Evolutionary conservation across 1,140 invertebrate genomes (phyloP), one percentile per base, ranked within the genome.

Genomic region (Cyrtorhinus lividipennis): DNA sequence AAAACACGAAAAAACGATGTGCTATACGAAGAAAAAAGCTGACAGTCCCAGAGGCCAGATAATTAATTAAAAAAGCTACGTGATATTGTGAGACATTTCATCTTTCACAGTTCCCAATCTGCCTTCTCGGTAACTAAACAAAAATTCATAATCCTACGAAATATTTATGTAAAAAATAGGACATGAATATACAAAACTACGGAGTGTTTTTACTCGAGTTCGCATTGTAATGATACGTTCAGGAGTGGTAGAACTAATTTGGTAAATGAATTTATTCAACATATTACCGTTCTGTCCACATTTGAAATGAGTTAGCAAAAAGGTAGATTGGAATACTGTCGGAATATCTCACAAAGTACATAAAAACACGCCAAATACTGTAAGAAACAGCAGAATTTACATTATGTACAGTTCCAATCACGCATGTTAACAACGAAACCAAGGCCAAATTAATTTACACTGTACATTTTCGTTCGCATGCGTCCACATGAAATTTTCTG

Each of bases 291-390:
- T 38, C 15, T 38, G 30, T 38, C 30, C 30, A 15, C n/a, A n/a
- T 57, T 18, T 38, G 15, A 38, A 38, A 38, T 38, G 30, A 38
- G 30, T 68, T 66, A 67, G 58, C 66, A 67, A 71, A 67, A 73
- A 74, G 76, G 76, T 79, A 81, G 80, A 81, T 81, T 81, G 79
- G 78, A 79, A 74, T 62, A 68, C 67, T 68, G 67, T 66, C 62
- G 61, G 56, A 65, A 63, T 62, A 65, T 65, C 61, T 63, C 64
- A 65, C 64, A 65, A 65, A 62, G 20, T 26, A 24, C 56, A 59
- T 30, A 22, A 15, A 27, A 26, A 59, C 56, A 23, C 56, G 56
- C 22, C 56, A 18, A 59, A 59, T 59, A 24, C 48, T 10, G 20
- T 12, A 22, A 12, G 48, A 13, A 53, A 2, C 2, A 59, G 48